A percentile compares a stretch with the other conserved stretches of the same genome.
These are phyloP conservation scores for Diceros bicornis DNA, from an alignment of 2,797 vertebrate genomes.

Conservation along the genomic window DNA sequence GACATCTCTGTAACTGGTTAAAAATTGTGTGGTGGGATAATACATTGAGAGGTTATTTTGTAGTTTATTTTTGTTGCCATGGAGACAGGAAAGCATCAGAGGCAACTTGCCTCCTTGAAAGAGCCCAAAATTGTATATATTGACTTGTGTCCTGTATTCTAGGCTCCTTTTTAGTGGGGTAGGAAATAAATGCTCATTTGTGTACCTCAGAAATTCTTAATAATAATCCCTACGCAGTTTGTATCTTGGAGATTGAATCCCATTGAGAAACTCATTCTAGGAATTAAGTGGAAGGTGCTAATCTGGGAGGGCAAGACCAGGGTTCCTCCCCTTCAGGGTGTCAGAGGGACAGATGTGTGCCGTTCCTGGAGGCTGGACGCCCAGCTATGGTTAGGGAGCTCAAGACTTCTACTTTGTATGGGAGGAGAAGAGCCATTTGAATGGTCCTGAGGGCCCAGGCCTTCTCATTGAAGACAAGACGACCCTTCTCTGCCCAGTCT, in stretches of 20 bases:
- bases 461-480: not conserved
- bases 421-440: not conserved
- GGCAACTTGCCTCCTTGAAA: not conserved
- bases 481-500: not conserved
- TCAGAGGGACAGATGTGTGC: not conserved
- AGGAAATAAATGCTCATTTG: not conserved
- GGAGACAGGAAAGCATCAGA: not conserved
- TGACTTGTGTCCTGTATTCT: not conserved
- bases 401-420: not conserved
- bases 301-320: not conserved
- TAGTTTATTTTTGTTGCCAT: conserved; percentile 16
- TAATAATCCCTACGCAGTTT: not conserved
- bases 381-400: not conserved
- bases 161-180: not conserved
- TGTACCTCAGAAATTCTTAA: not conserved
- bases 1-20: not conserved
- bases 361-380: not conserved
- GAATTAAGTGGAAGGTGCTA: not conserved
- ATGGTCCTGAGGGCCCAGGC: not conserved
- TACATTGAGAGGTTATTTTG: not conserved
- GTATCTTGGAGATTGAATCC: not conserved
- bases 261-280: not conserved
- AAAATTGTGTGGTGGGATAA: not conserved
- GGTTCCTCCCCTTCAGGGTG: fast-evolving
- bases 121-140: not conserved